Percentiles rank a stretch among this genome's conserved stretches.
Conservation (phyloP, 2,888 invertebrate species). For the Dilophus febrilis region DNA sequence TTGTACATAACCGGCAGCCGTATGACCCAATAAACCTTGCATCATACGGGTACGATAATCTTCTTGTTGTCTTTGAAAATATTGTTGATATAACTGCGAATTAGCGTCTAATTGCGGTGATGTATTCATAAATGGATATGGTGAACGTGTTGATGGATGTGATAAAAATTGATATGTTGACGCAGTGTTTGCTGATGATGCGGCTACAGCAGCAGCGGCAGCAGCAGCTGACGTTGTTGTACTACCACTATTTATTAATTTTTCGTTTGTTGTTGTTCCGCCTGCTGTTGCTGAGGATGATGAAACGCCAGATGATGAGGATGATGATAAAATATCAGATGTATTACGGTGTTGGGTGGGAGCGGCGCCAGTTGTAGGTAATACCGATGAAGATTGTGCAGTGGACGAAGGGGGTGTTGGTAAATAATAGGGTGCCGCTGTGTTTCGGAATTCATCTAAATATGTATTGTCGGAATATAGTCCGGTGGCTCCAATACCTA, state of each 20-base stretch:
- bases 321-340: no score
- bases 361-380: constrained; percentile 32
- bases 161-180: constrained; percentile 43
- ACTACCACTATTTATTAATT: not conserved
- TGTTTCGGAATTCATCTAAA: constrained; percentile 47
- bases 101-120: constrained; percentile 42
- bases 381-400: constrained; percentile 25
- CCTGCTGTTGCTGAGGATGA: constrained; percentile 33
- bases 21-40: constrained; percentile 21
- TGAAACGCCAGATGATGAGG: no score
- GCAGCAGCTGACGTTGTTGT: not conserved
- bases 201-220: constrained; percentile 21
- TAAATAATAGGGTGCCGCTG: constrained; percentile 39
- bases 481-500: constrained; percentile 35
- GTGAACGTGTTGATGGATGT: constrained; percentile 39
- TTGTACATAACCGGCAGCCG: constrained; percentile 32
- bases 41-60: constrained; percentile 40
- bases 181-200: constrained; percentile 23
- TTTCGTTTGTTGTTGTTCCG: constrained; percentile 23
- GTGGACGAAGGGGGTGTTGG: constrained; percentile 30
- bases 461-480: constrained; percentile 48
- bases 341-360: constrained; percentile 15
- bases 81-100: constrained; percentile 55
- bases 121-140: constrained; percentile 42
- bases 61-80: constrained; percentile 45